Conservation (phyloP, 2,888 invertebrate species). For the Sicus ferrugineus region DNA sequence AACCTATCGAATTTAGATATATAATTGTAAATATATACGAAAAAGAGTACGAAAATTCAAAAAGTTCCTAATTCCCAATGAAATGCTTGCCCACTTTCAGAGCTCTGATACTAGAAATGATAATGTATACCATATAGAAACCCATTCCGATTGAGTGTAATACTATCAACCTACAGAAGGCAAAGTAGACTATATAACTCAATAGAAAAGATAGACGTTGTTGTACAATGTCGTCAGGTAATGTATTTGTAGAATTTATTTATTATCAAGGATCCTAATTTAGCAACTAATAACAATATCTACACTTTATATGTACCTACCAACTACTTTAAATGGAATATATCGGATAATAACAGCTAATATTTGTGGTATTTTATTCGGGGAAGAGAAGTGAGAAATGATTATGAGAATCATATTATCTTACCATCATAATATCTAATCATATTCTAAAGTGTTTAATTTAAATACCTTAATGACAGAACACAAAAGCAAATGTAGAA, state of each 20-base stretch:
- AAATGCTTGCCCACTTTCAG: background rate
- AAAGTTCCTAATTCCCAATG: slow-evolving; percentile 18
- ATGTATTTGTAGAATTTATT: background rate
- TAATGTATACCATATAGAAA: slow-evolving; percentile 2
- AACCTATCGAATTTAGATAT: slow-evolving; percentile 10
- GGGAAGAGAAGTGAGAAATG: too few relatives aligned
- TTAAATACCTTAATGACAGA: too few relatives aligned
- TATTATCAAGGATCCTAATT: background rate
- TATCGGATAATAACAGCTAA: slow-evolving; percentile 4
- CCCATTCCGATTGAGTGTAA: background rate
- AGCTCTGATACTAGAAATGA: background rate
- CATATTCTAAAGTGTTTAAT: too few relatives aligned
- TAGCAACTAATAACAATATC: background rate
- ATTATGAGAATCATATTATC: too few relatives aligned
- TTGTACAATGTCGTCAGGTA: slow-evolving; percentile 50
- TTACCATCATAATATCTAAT: too few relatives aligned
- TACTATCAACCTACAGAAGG: background rate
- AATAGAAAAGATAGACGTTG: slow-evolving; percentile 45
- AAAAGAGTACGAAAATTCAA: slow-evolving; percentile 10
- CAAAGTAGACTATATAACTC: slow-evolving; percentile 1
- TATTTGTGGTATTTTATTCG: too few relatives aligned
- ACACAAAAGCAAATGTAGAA: too few relatives aligned
- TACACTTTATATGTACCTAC: slow-evolving; percentile 5
- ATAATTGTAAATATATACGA: background rate
- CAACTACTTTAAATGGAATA: slow-evolving; percentile 1